Conservation (phyloP, 2,888 invertebrate species). For the Himalopsyche anomala region DNA sequence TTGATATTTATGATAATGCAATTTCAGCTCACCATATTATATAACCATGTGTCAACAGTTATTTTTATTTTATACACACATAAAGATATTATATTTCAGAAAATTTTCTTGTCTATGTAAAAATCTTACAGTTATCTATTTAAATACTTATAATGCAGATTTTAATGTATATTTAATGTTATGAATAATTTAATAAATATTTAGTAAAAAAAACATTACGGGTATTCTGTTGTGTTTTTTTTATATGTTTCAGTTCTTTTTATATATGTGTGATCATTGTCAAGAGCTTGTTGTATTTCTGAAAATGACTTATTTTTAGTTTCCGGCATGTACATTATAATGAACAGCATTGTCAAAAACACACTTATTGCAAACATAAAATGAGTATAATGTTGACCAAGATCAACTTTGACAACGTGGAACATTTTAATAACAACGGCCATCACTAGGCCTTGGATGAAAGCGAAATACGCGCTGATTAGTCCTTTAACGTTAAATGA, state of each 20-base stretch:
- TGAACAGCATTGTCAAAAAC: conserved; percentile 57
- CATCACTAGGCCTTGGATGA: conserved; percentile 62
- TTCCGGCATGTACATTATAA: conserved; percentile 64
- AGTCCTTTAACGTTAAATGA: conserved; percentile 64
- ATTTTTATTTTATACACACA: background rate
- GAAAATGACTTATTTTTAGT: conserved; percentile 64
- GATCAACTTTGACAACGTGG: conserved; percentile 61
- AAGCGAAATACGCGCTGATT: conserved; percentile 62
- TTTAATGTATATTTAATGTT: background rate
- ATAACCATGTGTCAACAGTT: background rate
- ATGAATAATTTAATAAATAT: background rate
- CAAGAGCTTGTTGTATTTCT: conserved; percentile 63
- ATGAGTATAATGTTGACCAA: conserved; percentile 62
- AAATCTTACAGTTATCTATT: background rate
- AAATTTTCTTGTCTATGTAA: background rate
- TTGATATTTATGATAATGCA: background rate
- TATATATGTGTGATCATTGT: conserved; percentile 41
- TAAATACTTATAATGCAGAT: background rate
- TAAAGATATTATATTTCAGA: background rate
- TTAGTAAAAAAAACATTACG: background rate
- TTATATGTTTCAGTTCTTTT: conserved; percentile 43
- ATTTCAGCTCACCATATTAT: background rate
- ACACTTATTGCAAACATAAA: conserved; percentile 59
- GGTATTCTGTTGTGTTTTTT: conserved; percentile 13
- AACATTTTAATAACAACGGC: conserved; percentile 60